Evolutionary conservation across 2,797 vertebrate species (phyloP), one percentile per base, ranked within the genome.

Genomic region (Psittacula derbiana): DNA sequence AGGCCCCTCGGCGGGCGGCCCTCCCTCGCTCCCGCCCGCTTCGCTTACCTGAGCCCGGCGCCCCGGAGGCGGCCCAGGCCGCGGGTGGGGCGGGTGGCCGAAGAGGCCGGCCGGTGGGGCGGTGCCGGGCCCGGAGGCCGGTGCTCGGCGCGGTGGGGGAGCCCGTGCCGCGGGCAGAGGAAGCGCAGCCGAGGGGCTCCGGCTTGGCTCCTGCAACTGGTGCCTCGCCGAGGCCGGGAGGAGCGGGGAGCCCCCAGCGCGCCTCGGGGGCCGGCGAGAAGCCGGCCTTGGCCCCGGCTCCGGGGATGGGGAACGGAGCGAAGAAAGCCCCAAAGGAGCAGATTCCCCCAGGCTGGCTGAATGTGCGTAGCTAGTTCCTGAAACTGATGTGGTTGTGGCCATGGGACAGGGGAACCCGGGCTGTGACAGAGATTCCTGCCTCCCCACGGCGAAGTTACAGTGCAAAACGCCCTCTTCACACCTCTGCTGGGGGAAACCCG

Each of bases 221-320:
- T 88, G 93, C 93, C 86, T 93, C 91, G 80, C 93, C 71, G 43
- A 53, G 93, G 95, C 89, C 80, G 80, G 93, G 93, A 93, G 93
- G 95, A 92, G 53, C 75, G 86, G 83, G 93, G 36, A 87, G 30
- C 28, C 15, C 50, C 55, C 4, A 60, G 33, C 3, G 62, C 52
- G 31, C 30, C 73, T 28, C 19, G 10, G 52, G 38, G 18, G 31
- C 85, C 6, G 30, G 36, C 10, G 31, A 5, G 69, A 2, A 70
- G 38, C 57, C 20, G 89, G 24, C 50, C 36, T 65, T 31, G 9
- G 36, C 61, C 47, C 52, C 25, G 47, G n/a, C 55, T 33, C 23
- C 20, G 15, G 81, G 27, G 27, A 19, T 33, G 2, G 41, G 44
- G 14, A 74, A 20, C 0, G 0, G 64, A 1, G 9, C 0, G 8